Evolutionary conservation across 2,888 invertebrate species (phyloP).

Genomic region (Polydrusus tereticollis): DNA sequence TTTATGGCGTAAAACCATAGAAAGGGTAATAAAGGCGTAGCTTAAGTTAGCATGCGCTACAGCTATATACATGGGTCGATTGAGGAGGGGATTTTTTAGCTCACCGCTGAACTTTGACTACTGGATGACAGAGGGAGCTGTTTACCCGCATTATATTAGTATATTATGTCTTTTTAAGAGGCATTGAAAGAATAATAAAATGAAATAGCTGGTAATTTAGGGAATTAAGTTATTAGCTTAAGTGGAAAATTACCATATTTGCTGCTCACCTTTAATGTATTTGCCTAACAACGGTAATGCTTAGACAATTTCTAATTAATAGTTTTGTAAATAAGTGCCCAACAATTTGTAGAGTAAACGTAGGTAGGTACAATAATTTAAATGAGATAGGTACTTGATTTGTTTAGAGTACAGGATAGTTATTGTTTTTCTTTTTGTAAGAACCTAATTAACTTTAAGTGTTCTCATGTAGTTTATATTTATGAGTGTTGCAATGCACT

Average conservation of each 20-base stretch:
- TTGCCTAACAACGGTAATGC: constrained; percentile 24
- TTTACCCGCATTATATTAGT: not conserved
- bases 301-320: constrained; percentile 20
- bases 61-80: not conserved
- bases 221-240: constrained; percentile 43
- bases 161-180: not conserved
- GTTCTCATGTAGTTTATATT: not conserved
- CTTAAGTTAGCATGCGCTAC: constrained; percentile 46
- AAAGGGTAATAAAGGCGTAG: constrained; percentile 57
- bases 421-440: not conserved
- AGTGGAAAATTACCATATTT: constrained; percentile 42
- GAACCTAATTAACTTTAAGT: not conserved
- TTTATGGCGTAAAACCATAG: constrained; percentile 62
- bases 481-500: not conserved
- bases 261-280: constrained; percentile 20
- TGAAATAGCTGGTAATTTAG: constrained; percentile 16
- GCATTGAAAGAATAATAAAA: constrained; percentile 12
- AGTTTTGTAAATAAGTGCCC: not conserved
- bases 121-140: constrained; percentile 41
- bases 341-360: constrained; percentile 19
- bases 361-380: constrained; percentile 20
- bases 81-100: not conserved
- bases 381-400: not conserved
- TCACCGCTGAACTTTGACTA: constrained; percentile 10
- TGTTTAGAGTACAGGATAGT: not conserved